These are phyloP conservation scores for Diabrotica virgifera DNA, from an alignment of 1,140 invertebrate genomes.

Conservation along the genomic window DNA sequence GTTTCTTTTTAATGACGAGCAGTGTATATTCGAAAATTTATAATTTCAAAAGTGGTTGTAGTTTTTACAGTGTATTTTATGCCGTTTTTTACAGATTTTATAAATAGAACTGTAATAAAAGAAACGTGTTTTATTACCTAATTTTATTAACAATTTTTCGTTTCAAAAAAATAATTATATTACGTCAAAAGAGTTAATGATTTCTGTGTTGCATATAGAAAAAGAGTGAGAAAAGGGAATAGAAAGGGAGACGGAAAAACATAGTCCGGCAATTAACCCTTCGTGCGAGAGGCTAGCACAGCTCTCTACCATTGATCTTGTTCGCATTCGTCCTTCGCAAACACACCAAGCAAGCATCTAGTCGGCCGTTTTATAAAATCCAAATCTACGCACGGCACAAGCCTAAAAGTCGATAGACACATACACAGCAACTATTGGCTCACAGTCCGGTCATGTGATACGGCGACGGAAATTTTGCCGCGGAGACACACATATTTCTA, in stretches of 20 bases:
- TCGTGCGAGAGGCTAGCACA: not conserved
- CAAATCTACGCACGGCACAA: slow-evolving; percentile 11
- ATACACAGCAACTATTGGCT: slow-evolving; percentile 14
- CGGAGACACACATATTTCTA: slow-evolving; percentile 17
- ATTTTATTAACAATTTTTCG: too few species aligned
- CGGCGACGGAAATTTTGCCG: slow-evolving; percentile 6
- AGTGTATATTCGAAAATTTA: too few species aligned
- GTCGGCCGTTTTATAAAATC: slow-evolving; percentile 19
- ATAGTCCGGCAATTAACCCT: slow-evolving; percentile 8
- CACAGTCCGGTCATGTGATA: slow-evolving; percentile 9
- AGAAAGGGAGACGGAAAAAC: not conserved
- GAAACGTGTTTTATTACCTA: too few species aligned
- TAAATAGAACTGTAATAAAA: too few species aligned
- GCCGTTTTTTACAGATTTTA: too few species aligned
- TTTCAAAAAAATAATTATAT: not conserved
- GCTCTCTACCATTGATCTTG: slow-evolving; percentile 10
- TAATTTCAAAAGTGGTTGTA: too few species aligned
- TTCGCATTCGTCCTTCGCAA: slow-evolving; percentile 18
- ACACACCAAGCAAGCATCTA: slow-evolving; percentile 18
- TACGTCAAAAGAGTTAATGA: not conserved
- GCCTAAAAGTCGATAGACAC: slow-evolving; percentile 19
- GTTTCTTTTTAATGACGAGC: too few species aligned
- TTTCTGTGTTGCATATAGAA: not conserved
- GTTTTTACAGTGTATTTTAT: too few species aligned
- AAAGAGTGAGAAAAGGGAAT: not conserved